phyloP scores from a whole-genome alignment of 2,888 invertebrate species.

The Pollenia amentaria region DNA sequence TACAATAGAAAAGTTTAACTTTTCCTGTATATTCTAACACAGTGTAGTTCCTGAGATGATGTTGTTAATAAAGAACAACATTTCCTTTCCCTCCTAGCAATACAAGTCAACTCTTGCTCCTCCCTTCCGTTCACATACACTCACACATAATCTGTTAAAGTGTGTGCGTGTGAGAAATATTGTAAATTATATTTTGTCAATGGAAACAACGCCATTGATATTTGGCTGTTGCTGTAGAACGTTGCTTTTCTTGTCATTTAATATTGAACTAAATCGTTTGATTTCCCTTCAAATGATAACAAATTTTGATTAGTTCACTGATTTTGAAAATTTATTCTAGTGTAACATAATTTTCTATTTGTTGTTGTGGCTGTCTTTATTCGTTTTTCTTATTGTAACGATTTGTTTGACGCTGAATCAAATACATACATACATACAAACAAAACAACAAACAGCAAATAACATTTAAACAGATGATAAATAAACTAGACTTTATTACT shows the following conservation, averaged over 20 bases:
- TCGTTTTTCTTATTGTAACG: not conserved
- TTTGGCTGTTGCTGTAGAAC: conserved; percentile 7
- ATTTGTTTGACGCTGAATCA: conserved; percentile 29
- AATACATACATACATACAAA: conserved; percentile 15
- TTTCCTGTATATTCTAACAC: conserved; percentile 27
- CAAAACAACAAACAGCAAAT: conserved; percentile 3
- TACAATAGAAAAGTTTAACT: conserved; percentile 32
- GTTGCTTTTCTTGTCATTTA: conserved; percentile 15
- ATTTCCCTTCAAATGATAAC: conserved; percentile 47
- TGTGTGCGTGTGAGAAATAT: not conserved
- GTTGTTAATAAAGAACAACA: not conserved
- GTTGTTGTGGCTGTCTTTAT: conserved; percentile 3
- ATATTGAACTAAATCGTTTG: conserved; percentile 50
- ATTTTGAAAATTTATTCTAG: conserved; percentile 34
- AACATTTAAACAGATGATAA: not conserved
- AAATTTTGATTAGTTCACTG: conserved; percentile 62
- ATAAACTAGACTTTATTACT: conserved; percentile 31
- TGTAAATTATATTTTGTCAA: conserved; percentile 30
- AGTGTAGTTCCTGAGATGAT: conserved; percentile 42
- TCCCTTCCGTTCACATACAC: too few species aligned
- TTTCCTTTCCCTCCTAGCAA: not conserved
- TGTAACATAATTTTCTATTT: conserved; percentile 30
- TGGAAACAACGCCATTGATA: not conserved
- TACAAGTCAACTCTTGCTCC: too few species aligned
- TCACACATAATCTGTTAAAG: not conserved